Conservation (phyloP, 2,888 invertebrate genomes). For the Stenchaetothrips biformis region DNA sequence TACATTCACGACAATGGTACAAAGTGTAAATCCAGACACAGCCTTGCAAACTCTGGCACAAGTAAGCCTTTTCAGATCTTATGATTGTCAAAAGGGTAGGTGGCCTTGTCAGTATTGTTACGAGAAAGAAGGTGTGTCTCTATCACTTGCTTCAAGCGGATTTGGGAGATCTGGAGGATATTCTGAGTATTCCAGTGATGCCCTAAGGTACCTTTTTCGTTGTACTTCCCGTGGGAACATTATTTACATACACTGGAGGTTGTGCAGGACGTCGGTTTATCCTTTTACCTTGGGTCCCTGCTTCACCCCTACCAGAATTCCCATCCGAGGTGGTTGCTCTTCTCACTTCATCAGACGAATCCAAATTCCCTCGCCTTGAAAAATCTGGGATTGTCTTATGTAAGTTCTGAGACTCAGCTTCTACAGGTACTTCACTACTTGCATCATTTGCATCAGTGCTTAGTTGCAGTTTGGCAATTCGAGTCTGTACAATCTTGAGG, state of each 20-base stretch:
- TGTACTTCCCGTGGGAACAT: background rate
- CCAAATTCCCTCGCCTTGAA: slow-evolving; percentile 6
- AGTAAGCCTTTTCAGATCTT: background rate
- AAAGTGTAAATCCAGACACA: background rate
- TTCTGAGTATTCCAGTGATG: background rate
- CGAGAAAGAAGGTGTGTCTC: slow-evolving; percentile 10
- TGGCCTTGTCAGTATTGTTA: background rate
- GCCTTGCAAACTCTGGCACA: slow-evolving; percentile 14
- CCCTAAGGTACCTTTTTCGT: background rate
- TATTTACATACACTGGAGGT: slow-evolving; percentile 9
- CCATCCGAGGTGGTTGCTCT: background rate
- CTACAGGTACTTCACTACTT: background rate
- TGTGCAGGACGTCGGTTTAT: slow-evolving; percentile 2
- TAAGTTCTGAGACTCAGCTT: background rate
- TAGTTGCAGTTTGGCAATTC: slow-evolving; percentile 36
- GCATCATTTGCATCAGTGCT: background rate
- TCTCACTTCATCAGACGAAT: background rate
- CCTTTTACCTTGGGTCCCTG: background rate
- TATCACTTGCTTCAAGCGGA: slow-evolving; percentile 11
- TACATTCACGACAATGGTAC: too few relatives aligned
- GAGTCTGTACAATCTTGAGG: slow-evolving; percentile 72
- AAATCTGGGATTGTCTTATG: slow-evolving; percentile 13
- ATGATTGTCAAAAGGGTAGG: slow-evolving; percentile 1
- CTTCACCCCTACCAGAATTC: background rate
- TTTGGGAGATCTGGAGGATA: slow-evolving; percentile 13